Base-by-base conservation (phyloP, 2,797 vertebrate genomes). In the Darevskia mixta region DNA sequence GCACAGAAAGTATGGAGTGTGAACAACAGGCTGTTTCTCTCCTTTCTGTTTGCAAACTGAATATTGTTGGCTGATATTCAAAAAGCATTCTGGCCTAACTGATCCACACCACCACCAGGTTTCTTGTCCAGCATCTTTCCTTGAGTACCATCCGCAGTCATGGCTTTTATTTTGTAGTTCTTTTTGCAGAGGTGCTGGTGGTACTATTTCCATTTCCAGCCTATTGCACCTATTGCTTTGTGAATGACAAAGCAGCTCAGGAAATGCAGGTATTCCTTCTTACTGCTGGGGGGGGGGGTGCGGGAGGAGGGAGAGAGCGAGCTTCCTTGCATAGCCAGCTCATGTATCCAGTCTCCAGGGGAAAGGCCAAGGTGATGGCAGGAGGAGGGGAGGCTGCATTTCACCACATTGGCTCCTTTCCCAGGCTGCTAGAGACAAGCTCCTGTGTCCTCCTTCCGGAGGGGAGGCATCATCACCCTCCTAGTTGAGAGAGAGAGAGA, bases 291-390 rank as follows among this genome's bases (percentile, higher is more conserved):
- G 78, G 8, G 25, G n/a, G 41, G 11, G 3, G 27, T 6, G 67
- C 13, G 8, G 2, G 20, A 32, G 18, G 2, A 8, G 5, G 20
- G 11, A 20, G 64, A 49, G n/a, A 67, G 69, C 1, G 2, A n/a
- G 27, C 27, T 45, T 84, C 67, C 41, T 64, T 64, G 77, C 32
- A 11, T 76, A 86, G 79, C 13, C 66, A 66, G 85, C 76, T 87
- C 89, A 84, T 80, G 86, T 87, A 84, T 80, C 89, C 76, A 17
- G 85, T 80, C 86, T 90, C 86, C 41, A 43, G 85, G 89, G 87
- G 61, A 76, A 80, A 75, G 82, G 71, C 86, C 85, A 87, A 83
- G 82, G 86, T 90, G 82, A 87, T 29, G 69, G 66, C 76, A 73
- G 69, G 82, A 45, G 32, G 55, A 35, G 81, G 64, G 55, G 25